Base-by-base conservation (phyloP, 2,888 invertebrate genomes). In the Nyleta sp. region DNA sequence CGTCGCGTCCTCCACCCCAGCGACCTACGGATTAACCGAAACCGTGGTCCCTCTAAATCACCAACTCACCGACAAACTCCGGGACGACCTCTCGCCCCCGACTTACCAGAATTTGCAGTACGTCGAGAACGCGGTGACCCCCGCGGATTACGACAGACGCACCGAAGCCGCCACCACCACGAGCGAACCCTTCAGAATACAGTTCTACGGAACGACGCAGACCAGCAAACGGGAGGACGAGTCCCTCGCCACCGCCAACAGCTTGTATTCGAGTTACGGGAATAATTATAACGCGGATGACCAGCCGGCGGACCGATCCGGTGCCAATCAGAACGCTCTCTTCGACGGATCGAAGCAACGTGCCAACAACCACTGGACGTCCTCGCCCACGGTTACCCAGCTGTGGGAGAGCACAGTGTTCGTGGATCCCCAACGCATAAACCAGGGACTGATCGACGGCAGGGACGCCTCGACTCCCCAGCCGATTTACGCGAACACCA, bases 351-450 rank as follows among this genome's bases (percentile, higher is more conserved):
- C 48, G 10, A 44, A 35, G 80, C 0, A 84, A 84, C 35, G 91
- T 88, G 55, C 82, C 86, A 74, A 90, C 74, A 87, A 91, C 77
- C 92, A 92, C 2, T 92, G 92, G 92, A 89, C 91, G 0, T 90
- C 91, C 0, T 91, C 92, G 2, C 91, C 92, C 89, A 92, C 84
- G 1, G 94, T 91, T 83, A 93, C 92, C 48, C 92, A 91, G 91
- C 91, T 94, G 50, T 95, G 94, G 94, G 93, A 94, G 64, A 94
- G 94, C 52, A 94, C 95, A 0, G 93, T 94, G 8, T 93, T 93
- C 78, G 91, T 95, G 6, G 95, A 96, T 88, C 96, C 96, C 0
- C 92, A 94, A 28, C 93, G 94, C 20, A 93, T 96, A 13, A 96
- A 96, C 85, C 94, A 95, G 71, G 94, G 93, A 0, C 85, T 95